Conservation (phyloP, 2,888 invertebrate species). For the Agriopis aurantiaria region DNA sequence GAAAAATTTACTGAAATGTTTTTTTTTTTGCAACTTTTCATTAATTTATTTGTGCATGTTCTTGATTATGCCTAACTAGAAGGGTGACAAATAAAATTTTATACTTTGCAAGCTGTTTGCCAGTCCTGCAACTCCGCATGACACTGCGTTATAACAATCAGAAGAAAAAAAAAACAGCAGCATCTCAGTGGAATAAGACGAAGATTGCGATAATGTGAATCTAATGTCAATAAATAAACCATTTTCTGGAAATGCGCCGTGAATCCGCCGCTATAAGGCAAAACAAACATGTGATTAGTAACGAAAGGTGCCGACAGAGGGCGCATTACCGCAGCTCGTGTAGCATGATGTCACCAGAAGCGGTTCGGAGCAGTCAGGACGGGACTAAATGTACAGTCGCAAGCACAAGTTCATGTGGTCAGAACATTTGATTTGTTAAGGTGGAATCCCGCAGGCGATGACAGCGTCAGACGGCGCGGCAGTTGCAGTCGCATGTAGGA, state of each 20-base stretch:
- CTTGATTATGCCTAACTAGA: too few relatives aligned
- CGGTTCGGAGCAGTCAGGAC: conserved; percentile 66
- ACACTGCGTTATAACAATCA: too few relatives aligned
- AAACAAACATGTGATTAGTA: conserved; percentile 44
- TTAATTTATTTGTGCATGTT: too few relatives aligned
- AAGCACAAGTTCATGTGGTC: not conserved
- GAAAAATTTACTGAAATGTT: too few relatives aligned
- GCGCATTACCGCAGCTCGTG: conserved; percentile 37
- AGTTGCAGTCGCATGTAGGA: too few relatives aligned
- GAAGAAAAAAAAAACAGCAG: not conserved
- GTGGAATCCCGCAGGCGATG: too few relatives aligned
- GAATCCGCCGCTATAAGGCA: conserved; percentile 23
- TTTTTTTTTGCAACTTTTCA: too few relatives aligned
- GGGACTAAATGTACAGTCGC: conserved; percentile 33
- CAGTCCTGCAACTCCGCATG: too few relatives aligned
- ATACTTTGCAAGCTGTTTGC: not conserved
- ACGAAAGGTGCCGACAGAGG: conserved; percentile 32
- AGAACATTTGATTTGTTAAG: too few relatives aligned
- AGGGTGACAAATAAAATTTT: too few relatives aligned
- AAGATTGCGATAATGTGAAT: not conserved
- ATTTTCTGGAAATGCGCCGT: conserved; percentile 15
- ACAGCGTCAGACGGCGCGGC: too few relatives aligned
- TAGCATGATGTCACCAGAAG: conserved; percentile 53
- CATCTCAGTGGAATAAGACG: not conserved
- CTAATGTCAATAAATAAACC: conserved; percentile 6